A percentile compares a stretch with the other conserved stretches of the same genome.
Evolutionary conservation across 2,113 vertebrate species (phyloP).

Genomic region (Rhinolophus ferrumequinum): DNA sequence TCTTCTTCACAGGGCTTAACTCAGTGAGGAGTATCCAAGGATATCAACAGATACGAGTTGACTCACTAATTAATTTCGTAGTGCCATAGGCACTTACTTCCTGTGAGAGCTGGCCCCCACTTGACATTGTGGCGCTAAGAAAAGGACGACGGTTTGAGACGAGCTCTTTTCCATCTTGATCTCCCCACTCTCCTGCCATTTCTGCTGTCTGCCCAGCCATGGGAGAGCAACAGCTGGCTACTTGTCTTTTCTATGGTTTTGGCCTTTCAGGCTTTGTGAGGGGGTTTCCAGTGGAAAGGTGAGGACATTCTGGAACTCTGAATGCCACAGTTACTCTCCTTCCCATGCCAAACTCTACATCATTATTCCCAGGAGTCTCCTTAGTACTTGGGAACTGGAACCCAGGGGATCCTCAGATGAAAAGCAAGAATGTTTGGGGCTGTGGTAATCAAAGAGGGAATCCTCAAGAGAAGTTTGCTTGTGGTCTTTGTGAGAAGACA

Average conservation of each 20-base stretch:
- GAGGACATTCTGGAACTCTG: not conserved
- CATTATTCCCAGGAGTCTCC: not conserved
- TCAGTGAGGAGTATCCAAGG: not conserved
- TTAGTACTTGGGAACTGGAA: not conserved
- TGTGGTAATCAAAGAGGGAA: not conserved
- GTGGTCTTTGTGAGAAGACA: not conserved
- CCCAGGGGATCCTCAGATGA: not conserved
- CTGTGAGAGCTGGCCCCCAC: not conserved
- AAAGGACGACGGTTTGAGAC: not conserved
- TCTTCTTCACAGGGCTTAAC: not conserved
- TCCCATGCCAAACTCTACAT: not conserved
- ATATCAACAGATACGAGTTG: not conserved
- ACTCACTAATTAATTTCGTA: not conserved
- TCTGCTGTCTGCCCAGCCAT: not conserved
- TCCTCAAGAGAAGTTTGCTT: not conserved
- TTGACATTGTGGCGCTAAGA: not conserved
- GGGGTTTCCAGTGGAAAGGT: not conserved
- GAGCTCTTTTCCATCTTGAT: not conserved
- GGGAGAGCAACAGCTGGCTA: not conserved
- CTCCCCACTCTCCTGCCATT: not conserved
- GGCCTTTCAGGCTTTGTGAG: not conserved
- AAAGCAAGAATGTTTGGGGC: not conserved
- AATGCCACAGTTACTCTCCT: not conserved
- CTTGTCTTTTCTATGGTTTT: not conserved
- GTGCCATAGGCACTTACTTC: no score